These are phyloP conservation scores for Apeltes quadracus DNA, from an alignment of 2,113 vertebrate species.

Conservation along the genomic window DNA sequence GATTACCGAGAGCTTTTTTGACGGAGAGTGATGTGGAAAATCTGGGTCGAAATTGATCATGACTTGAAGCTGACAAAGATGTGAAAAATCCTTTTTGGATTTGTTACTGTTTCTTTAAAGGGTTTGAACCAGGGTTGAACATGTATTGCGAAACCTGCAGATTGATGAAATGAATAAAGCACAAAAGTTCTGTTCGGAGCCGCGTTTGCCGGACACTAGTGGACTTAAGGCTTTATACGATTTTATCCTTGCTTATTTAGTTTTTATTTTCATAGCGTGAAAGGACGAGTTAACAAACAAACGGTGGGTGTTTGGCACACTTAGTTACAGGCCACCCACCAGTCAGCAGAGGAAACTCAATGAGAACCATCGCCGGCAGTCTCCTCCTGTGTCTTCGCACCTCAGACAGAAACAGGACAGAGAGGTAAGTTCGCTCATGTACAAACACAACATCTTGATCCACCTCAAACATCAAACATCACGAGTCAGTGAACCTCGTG, in stretches of 20 bases:
- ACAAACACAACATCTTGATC: neutral
- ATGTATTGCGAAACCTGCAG: conserved; percentile 46
- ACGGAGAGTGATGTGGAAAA: conserved; percentile 61
- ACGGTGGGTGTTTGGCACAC: conserved; percentile 6
- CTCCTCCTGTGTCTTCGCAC: conserved; percentile 8
- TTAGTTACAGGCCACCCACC: neutral
- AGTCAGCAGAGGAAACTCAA: conserved; percentile 11
- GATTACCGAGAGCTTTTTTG: conserved; percentile 71
- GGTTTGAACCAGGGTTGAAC: conserved; percentile 29
- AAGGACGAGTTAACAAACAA: conserved; percentile 19
- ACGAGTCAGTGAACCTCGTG: neutral
- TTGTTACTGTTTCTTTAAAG: conserved; percentile 41
- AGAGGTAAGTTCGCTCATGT: neutral
- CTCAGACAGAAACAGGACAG: neutral
- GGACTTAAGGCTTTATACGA: conserved; percentile 44
- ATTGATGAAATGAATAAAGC: conserved; percentile 58
- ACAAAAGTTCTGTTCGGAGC: conserved; percentile 31
- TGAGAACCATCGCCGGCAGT: neutral
- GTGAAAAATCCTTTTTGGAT: conserved; percentile 65
- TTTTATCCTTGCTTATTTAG: conserved; percentile 42
- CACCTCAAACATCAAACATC: neutral
- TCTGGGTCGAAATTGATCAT: conserved; percentile 52
- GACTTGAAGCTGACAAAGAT: conserved; percentile 60
- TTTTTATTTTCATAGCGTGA: conserved; percentile 36
- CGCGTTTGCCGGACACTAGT: conserved; percentile 45